Percentiles rank a stretch among this genome's conserved stretches.
These are phyloP conservation scores for Babyrousa celebensis DNA, from an alignment of 2,797 vertebrate genomes.

Conservation along the genomic window DNA sequence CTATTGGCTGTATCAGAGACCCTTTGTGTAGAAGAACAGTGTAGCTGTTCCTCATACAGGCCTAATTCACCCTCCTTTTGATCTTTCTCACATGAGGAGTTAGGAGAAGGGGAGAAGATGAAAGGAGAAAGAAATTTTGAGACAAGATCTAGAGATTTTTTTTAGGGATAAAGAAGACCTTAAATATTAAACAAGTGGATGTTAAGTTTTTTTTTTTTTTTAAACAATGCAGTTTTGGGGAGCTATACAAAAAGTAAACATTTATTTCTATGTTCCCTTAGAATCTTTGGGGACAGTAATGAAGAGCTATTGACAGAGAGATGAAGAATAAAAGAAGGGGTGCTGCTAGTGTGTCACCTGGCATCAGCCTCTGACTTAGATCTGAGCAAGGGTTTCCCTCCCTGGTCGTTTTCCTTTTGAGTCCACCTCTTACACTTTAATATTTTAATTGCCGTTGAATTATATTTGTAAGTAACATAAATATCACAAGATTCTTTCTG, in stretches of 20 bases:
- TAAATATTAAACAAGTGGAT: slow-evolving; percentile 43
- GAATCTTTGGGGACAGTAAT: slow-evolving; percentile 21
- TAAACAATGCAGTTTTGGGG: background rate
- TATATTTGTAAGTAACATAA: slow-evolving; percentile 50
- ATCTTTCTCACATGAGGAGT: slow-evolving; percentile 4
- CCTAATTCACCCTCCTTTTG: background rate
- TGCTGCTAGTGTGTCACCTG: background rate
- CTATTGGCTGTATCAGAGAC: background rate
- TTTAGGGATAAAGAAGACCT: background rate
- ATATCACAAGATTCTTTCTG: slow-evolving; percentile 10
- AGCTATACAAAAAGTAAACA: background rate
- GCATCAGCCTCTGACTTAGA: background rate
- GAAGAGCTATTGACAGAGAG: background rate
- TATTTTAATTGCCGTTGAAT: slow-evolving; percentile 38
- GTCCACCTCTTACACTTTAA: slow-evolving; percentile 10
- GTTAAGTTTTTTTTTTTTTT: background rate
- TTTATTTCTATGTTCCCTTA: slow-evolving; percentile 23
- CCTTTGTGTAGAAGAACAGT: background rate
- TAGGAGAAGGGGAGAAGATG: background rate
- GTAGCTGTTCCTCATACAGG: background rate
- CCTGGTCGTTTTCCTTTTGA: background rate
- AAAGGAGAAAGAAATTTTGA: background rate
- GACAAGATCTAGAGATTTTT: background rate
- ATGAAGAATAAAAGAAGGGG: slow-evolving; percentile 33
- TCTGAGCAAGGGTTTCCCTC: background rate